These are phyloP conservation scores for Criorhina ranunculi DNA, from an alignment of 2,888 invertebrate genomes.

Conservation along the genomic window DNA sequence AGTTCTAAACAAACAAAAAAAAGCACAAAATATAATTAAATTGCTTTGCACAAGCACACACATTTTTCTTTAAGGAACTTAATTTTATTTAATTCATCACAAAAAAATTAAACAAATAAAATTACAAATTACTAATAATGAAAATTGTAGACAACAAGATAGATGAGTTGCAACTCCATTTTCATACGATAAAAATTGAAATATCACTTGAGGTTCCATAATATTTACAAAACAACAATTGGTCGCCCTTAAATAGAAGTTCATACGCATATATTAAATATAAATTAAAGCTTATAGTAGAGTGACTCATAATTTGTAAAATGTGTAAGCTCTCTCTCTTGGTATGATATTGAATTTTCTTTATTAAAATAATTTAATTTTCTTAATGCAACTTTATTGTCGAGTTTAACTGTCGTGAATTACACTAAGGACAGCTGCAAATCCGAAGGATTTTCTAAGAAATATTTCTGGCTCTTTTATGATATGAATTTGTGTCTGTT, in stretches of 20 bases:
- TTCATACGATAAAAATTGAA: slow-evolving; percentile 13
- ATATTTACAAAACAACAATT: background rate
- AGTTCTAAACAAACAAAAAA: too few species aligned
- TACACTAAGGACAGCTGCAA: slow-evolving; percentile 23
- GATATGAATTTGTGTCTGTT: background rate
- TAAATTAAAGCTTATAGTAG: background rate
- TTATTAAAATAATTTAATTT: slow-evolving; percentile 59
- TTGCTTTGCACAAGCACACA: slow-evolving; percentile 26
- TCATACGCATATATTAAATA: background rate
- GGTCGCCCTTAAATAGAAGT: background rate
- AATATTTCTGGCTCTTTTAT: background rate
- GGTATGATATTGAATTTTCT: slow-evolving; percentile 5
- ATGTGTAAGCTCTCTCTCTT: slow-evolving; percentile 24
- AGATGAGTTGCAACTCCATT: slow-evolving; percentile 75
- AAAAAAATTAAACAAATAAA: slow-evolving; percentile 17
- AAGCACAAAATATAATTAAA: background rate
- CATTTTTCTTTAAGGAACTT: background rate
- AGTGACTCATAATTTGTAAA: slow-evolving; percentile 44
- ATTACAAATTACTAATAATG: slow-evolving; percentile 31
- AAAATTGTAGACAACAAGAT: slow-evolving; percentile 61
- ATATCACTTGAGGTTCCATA: background rate
- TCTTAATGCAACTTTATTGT: slow-evolving; percentile 48
- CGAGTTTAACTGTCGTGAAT: background rate
- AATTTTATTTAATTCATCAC: background rate
- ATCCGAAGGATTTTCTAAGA: slow-evolving; percentile 11